Conservation (phyloP, 2,888 invertebrate genomes). For the Eupithecia centaureata region DNA sequence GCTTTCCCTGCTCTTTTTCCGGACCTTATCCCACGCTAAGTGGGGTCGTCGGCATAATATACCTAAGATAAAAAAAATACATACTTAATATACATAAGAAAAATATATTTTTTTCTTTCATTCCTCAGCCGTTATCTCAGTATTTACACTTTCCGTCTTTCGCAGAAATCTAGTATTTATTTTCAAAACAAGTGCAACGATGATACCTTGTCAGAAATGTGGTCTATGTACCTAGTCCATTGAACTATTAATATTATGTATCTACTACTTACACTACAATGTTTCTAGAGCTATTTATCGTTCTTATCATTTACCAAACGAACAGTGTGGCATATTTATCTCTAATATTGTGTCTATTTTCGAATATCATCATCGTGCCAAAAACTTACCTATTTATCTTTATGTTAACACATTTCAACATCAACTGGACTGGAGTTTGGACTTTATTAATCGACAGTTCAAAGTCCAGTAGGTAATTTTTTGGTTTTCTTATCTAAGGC, state of each 20-base stretch:
- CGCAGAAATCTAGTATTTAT: no score
- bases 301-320: conserved; percentile 1
- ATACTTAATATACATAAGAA: no score
- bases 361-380: conserved; percentile 48
- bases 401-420: conserved; percentile 52
- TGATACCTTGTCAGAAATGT: not conserved
- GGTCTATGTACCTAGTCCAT: no score
- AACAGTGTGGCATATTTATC: not conserved
- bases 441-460: not conserved
- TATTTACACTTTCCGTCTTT: no score
- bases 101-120: no score
- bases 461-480: not conserved
- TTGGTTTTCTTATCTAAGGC: not conserved
- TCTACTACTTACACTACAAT: no score
- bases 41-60: no score
- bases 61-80: no score
- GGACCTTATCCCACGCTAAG: no score
- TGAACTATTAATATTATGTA: no score
- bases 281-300: not conserved
- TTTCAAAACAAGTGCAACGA: not conserved
- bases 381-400: conserved; percentile 45
- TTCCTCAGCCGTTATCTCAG: no score
- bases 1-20: no score
- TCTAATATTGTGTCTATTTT: not conserved
- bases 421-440: conserved; percentile 22